Evolutionary conservation across 2,113 vertebrate species (phyloP).

Genomic region (Myanophis thanlyinensis): DNA sequence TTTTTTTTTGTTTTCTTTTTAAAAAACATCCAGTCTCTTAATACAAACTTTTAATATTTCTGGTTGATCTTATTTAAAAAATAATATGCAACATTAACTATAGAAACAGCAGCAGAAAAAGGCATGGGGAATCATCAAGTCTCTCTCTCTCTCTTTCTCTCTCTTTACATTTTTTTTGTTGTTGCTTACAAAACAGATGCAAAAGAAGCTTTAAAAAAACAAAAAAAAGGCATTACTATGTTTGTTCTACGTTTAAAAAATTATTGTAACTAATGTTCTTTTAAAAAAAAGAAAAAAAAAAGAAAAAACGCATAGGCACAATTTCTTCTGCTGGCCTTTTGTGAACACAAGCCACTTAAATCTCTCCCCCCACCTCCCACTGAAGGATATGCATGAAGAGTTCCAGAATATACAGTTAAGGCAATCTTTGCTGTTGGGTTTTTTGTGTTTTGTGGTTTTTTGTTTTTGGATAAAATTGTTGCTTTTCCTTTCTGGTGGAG

Average conservation of each 20-base stretch:
- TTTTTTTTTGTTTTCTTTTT: slow-evolving; percentile 24
- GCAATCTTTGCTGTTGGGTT: slow-evolving; percentile 67
- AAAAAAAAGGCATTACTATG: slow-evolving; percentile 66
- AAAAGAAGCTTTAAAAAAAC: slow-evolving; percentile 71
- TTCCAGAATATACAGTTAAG: slow-evolving; percentile 73
- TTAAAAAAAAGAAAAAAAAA: slow-evolving; percentile 59
- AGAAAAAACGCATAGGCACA: slow-evolving; percentile 76
- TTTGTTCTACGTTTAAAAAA: slow-evolving; percentile 66
- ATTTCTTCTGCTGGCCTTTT: slow-evolving; percentile 72
- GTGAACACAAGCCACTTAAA: slow-evolving; percentile 62
- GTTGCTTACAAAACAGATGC: slow-evolving; percentile 77
- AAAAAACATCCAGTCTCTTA: slow-evolving; percentile 66
- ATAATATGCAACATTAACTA: slow-evolving; percentile 67
- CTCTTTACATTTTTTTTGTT: neutral
- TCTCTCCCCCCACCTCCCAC: slow-evolving; percentile 38
- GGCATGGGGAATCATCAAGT: slow-evolving; percentile 61
- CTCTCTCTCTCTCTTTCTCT: slow-evolving; percentile 60
- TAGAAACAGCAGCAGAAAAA: slow-evolving; percentile 74
- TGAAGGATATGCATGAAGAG: slow-evolving; percentile 60
- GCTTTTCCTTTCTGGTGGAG: slow-evolving; percentile 28
- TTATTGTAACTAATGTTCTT: slow-evolving; percentile 71
- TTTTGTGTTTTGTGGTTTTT: slow-evolving; percentile 3
- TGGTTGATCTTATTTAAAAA: slow-evolving; percentile 57
- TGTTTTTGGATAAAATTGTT: slow-evolving; percentile 52
- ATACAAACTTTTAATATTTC: slow-evolving; percentile 68